Evolutionary conservation across 2,797 vertebrate genomes (phyloP).

Genomic region (Capromys pilorides): DNA sequence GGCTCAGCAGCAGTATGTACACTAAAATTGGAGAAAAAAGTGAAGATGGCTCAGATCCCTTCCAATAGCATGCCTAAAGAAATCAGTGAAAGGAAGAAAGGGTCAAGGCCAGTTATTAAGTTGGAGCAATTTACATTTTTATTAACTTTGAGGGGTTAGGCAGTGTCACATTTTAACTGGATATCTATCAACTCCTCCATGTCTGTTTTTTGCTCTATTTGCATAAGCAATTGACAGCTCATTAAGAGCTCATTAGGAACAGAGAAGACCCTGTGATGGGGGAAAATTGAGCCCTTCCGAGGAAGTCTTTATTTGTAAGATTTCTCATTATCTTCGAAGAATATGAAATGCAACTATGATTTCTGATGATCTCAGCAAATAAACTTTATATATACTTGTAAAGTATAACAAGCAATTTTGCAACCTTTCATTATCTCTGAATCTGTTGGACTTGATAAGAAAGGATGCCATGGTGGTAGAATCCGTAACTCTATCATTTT

Average conservation of each 20-base stretch:
- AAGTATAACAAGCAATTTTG: not conserved
- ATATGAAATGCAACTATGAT: not conserved
- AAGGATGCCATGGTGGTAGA: not conserved
- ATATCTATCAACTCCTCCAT: slow-evolving; percentile 59
- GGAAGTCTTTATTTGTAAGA: not conserved
- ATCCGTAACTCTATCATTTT: not conserved
- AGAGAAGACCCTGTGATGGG: slow-evolving; percentile 53
- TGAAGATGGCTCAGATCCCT: not conserved
- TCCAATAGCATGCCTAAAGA: not conserved
- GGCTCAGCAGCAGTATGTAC: too few relatives aligned
- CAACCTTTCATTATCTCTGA: not conserved
- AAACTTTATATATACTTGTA: not conserved
- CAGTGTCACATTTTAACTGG: slow-evolving; percentile 70
- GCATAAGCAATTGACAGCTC: slow-evolving; percentile 82
- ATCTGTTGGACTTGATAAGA: not conserved
- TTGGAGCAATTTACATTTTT: slow-evolving; percentile 76
- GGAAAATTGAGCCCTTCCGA: not conserved
- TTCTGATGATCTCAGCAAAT: not conserved
- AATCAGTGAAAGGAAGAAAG: not conserved
- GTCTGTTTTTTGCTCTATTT: slow-evolving; percentile 77
- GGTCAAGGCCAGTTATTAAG: slow-evolving; percentile 59
- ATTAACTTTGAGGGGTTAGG: slow-evolving; percentile 75
- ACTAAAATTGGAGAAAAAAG: not conserved
- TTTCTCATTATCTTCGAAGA: not conserved
- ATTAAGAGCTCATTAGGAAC: slow-evolving; percentile 81